These are phyloP conservation scores for Leucophenga varia DNA, from an alignment of 1,140 invertebrate species.

Conservation along the genomic window DNA sequence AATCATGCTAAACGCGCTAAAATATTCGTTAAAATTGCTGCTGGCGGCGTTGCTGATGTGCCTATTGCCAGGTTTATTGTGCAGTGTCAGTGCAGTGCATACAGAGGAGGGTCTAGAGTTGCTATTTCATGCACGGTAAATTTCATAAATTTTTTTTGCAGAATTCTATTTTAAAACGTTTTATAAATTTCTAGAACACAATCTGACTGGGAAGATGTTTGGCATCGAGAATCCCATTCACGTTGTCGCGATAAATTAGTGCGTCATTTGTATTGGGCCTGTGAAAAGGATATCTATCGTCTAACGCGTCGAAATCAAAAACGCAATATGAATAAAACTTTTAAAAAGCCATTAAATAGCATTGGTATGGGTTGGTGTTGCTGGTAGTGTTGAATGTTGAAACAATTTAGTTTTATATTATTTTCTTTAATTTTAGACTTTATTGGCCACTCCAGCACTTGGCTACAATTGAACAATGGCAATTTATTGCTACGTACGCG, in stretches of 20 bases:
- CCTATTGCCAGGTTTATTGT: conserved; percentile 30
- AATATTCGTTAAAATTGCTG: too few species aligned
- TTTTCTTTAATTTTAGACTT: conserved; percentile 2
- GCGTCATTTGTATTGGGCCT: conserved; percentile 63
- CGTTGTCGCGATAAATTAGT: conserved; percentile 61
- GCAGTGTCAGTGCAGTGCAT: conserved; percentile 18
- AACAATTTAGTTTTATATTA: not conserved
- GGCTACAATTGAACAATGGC: conserved; percentile 49
- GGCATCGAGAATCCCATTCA: conserved; percentile 62
- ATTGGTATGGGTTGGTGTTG: too few species aligned
- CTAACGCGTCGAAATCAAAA: conserved; percentile 57
- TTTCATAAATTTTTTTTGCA: not conserved
- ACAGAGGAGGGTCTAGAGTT: conserved; percentile 56
- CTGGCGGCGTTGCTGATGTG: conserved; percentile 36
- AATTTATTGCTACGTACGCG: conserved; percentile 49
- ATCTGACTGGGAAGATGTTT: conserved; percentile 62
- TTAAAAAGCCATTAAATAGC: conserved; percentile 12
- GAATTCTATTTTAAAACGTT: conserved; percentile 4
- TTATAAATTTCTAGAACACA: conserved; percentile 50
- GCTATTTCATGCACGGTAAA: conserved; percentile 56
- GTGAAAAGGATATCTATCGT: conserved; percentile 64
- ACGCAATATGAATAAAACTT: conserved; percentile 25
- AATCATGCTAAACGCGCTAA: too few species aligned
- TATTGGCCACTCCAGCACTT: conserved; percentile 37
- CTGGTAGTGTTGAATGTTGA: not conserved